phyloP scores from a whole-genome alignment of 2,888 invertebrate genomes.

The Amorpha juglandis region DNA sequence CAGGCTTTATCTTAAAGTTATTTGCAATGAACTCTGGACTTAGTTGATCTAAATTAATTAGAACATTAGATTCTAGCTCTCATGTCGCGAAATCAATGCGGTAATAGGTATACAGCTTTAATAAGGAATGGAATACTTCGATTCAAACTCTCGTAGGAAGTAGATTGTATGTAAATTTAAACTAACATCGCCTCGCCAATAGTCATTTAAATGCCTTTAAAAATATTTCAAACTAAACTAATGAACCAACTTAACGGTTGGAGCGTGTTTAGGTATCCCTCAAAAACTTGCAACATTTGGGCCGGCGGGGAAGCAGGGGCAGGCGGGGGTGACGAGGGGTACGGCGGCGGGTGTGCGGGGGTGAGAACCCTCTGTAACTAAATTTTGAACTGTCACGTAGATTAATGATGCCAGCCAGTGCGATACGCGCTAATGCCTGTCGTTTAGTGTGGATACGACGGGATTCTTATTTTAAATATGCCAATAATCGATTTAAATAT shows the following conservation, averaged over 20 bases:
- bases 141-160: not conserved
- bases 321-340: slow-evolving; percentile 39
- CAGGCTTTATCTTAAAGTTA: not conserved
- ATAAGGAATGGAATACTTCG: slow-evolving; percentile 5
- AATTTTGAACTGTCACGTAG: slow-evolving; percentile 85
- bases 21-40: not conserved
- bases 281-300: slow-evolving; percentile 70
- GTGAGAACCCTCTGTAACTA: slow-evolving; percentile 79
- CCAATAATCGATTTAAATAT: slow-evolving; percentile 13
- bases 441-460: slow-evolving; percentile 71
- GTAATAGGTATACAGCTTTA: slow-evolving; percentile 21
- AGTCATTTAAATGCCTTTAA: slow-evolving; percentile 26
- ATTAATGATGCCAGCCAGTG: slow-evolving; percentile 84
- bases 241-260: slow-evolving; percentile 33
- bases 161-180: slow-evolving; percentile 22
- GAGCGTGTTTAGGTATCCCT: slow-evolving; percentile 58
- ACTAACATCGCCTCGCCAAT: slow-evolving; percentile 4
- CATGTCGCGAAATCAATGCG: slow-evolving; percentile 10
- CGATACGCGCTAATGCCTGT: slow-evolving; percentile 82
- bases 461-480: slow-evolving; percentile 19
- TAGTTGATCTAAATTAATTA: not conserved
- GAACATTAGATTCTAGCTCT: not conserved
- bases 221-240: slow-evolving; percentile 34
- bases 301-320: slow-evolving; percentile 43
- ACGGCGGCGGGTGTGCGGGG: slow-evolving; percentile 49